phyloP scores from a whole-genome alignment of 2,888 invertebrate genomes.

The Nymphalis c-album region DNA sequence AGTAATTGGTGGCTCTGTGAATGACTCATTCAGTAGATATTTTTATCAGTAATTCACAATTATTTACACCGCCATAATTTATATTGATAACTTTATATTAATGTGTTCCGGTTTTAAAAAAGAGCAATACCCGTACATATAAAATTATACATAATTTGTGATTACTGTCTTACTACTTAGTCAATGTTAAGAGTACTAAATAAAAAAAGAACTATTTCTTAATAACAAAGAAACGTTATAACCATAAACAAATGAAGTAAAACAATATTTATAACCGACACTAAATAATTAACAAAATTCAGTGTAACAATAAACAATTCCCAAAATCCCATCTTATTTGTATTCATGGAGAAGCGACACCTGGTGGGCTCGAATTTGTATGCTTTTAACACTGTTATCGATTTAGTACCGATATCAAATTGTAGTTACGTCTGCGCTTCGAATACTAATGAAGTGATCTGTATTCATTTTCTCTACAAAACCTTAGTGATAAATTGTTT shows the following conservation, averaged over 20 bases:
- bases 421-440: slow-evolving; percentile 52
- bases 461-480: slow-evolving; percentile 46
- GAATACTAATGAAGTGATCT: slow-evolving; percentile 43
- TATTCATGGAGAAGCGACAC: slow-evolving; percentile 55
- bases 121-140: too few relatives aligned
- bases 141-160: too few relatives aligned
- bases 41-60: too few relatives aligned
- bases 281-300: slow-evolving; percentile 12
- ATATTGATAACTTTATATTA: too few relatives aligned
- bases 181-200: neutral
- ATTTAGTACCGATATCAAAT: slow-evolving; percentile 78
- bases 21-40: too few relatives aligned
- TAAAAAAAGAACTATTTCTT: neutral
- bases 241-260: neutral
- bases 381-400: slow-evolving; percentile 61
- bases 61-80: too few relatives aligned
- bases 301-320: slow-evolving; percentile 36
- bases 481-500: neutral
- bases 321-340: slow-evolving; percentile 56
- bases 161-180: too few relatives aligned
- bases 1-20: too few relatives aligned
- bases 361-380: slow-evolving; percentile 63
- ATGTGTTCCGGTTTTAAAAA: too few relatives aligned
- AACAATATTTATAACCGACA: neutral
- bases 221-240: neutral